A percentile compares a stretch with the other conserved stretches of the same genome.
Evolutionary conservation across 1,140 invertebrate species (phyloP).

Genomic region (Caenorhabditis inopinata): DNA sequence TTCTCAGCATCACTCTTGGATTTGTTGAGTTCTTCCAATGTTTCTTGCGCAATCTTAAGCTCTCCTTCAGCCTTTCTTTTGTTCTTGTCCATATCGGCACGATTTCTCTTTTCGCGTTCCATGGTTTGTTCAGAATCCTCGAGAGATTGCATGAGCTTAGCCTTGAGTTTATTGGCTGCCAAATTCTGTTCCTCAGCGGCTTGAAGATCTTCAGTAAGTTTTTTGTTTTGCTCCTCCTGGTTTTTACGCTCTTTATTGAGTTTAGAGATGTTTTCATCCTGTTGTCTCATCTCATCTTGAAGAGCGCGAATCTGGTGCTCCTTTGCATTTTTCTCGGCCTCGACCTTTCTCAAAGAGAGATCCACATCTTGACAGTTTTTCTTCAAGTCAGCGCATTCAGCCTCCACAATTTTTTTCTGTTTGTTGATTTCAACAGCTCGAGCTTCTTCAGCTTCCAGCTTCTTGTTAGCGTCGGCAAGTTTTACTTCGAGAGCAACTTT

Average conservation of each 20-base stretch:
- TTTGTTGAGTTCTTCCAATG: constrained; percentile 53
- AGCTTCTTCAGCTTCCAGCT: constrained; percentile 56
- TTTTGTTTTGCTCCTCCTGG: constrained; percentile 86
- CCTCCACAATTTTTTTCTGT: constrained; percentile 56
- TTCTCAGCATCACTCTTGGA: constrained; percentile 59
- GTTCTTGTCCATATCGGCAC: constrained; percentile 84
- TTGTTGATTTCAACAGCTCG: constrained; percentile 51
- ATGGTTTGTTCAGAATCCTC: constrained; percentile 89
- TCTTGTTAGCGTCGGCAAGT: constrained; percentile 45
- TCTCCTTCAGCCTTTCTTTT: constrained; percentile 88
- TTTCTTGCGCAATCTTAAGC: constrained; percentile 88
- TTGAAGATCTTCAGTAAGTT: constrained; percentile 92
- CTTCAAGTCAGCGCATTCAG: constrained; percentile 58
- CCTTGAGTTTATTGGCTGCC: constrained; percentile 95
- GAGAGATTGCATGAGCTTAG: constrained; percentile 94
- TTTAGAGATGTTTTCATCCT: constrained; percentile 98
- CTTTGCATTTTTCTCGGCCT: constrained; percentile 91
- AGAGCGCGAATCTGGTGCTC: constrained; percentile 98
- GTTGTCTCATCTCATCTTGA: constrained; percentile 97
- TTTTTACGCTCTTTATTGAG: constrained; percentile 97
- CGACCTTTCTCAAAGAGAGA: constrained; percentile 68
- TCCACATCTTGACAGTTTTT: constrained; percentile 67
- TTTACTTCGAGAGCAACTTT: constrained; percentile 81
- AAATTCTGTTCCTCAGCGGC: constrained; percentile 97
- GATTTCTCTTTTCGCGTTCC: constrained; percentile 96